Percentiles rank a stretch among this genome's conserved stretches.
These are phyloP conservation scores for Trigoniulus corallinus DNA, from an alignment of 1,140 invertebrate genomes.

Conservation along the genomic window DNA sequence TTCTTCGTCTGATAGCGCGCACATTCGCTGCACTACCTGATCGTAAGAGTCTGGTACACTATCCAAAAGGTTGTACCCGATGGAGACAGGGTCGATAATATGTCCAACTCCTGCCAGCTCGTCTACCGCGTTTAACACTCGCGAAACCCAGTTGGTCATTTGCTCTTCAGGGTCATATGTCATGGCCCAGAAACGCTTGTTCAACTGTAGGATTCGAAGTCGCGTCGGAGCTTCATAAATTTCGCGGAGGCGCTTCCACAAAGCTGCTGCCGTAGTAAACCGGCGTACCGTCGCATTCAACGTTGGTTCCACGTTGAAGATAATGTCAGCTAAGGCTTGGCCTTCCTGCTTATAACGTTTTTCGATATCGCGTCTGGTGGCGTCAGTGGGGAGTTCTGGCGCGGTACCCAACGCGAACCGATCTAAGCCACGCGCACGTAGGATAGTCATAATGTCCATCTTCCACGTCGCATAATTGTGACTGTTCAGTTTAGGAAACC, in stretches of 20 bases:
- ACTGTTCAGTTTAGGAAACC: background rate
- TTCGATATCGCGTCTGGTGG: background rate
- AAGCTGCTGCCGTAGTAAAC: background rate
- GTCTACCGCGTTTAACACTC: too few species aligned
- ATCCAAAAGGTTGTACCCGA: too few species aligned
- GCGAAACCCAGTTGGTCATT: too few species aligned
- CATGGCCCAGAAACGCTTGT: too few species aligned
- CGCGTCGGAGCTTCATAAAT: background rate
- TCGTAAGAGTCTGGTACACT: too few species aligned
- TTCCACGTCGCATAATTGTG: background rate
- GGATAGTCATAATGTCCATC: background rate
- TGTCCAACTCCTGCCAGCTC: too few species aligned
- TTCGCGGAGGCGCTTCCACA: background rate
- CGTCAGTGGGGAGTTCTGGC: background rate
- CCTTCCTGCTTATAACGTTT: background rate
- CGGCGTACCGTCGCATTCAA: background rate
- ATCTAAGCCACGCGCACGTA: background rate
- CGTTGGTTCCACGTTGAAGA: background rate
- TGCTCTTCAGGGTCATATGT: too few species aligned
- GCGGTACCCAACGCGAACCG: background rate
- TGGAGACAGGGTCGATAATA: too few species aligned
- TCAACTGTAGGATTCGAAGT: too few species aligned
- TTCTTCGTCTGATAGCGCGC: too few species aligned
- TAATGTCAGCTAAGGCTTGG: background rate
- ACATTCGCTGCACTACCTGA: too few species aligned